Evolutionary conservation across 2,113 vertebrate genomes (phyloP).

Genomic region (Dissostichus mawsoni): DNA sequence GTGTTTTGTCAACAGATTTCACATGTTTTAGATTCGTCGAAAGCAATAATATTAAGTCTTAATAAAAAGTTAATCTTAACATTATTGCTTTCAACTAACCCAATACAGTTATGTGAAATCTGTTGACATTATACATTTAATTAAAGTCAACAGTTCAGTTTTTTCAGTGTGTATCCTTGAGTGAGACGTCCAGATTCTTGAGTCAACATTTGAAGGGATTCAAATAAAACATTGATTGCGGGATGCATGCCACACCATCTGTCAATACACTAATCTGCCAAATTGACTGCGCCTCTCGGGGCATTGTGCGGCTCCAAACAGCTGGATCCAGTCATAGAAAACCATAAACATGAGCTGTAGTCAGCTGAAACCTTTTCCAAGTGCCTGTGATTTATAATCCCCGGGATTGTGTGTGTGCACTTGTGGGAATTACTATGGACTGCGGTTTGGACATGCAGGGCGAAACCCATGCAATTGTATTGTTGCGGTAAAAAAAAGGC

Average conservation of each 20-base stretch:
- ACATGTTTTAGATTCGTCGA: no score
- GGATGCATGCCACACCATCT: conserved; percentile 63
- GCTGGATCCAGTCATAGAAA: conserved; percentile 78
- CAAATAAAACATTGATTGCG: conserved; percentile 75
- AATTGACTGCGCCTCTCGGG: conserved; percentile 72
- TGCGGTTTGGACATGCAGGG: conserved; percentile 41
- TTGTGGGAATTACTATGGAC: conserved; percentile 71
- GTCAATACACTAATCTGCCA: conserved; percentile 79
- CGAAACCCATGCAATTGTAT: conserved; percentile 9
- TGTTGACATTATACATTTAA: no score
- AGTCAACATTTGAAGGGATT: conserved; percentile 66
- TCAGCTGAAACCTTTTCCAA: conserved; percentile 67
- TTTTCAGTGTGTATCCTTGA: no score
- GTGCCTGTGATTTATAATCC: conserved; percentile 79
- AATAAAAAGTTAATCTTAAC: no score
- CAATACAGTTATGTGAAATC: no score
- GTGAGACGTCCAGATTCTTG: conserved; percentile 21
- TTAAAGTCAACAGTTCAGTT: no score
- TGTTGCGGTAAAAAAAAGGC: conserved; percentile 7
- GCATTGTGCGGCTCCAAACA: conserved; percentile 62
- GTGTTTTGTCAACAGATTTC: no score
- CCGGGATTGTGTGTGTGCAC: conserved; percentile 59
- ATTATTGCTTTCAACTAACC: no score
- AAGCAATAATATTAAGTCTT: no score
- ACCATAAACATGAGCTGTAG: conserved; percentile 74